A percentile compares a stretch with the other conserved stretches of the same genome.
These are phyloP conservation scores for Berghia stephanieae DNA, from an alignment of 1,140 invertebrate species.

Conservation along the genomic window DNA sequence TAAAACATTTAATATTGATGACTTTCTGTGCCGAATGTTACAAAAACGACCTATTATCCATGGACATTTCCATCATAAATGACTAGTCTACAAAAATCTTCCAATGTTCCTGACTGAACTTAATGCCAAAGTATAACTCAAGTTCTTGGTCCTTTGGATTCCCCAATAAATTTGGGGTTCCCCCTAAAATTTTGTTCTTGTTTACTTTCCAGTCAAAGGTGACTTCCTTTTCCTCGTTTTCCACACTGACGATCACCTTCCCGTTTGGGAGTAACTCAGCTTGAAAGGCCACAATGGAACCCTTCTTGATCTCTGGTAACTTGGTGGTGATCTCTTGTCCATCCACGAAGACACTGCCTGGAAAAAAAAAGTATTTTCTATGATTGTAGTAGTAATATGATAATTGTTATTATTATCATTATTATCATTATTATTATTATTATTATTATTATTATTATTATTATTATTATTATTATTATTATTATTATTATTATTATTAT, in stretches of 20 bases:
- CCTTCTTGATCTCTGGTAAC: constrained; percentile 55
- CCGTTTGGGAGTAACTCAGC: constrained; percentile 55
- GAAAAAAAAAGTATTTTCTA: constrained; percentile 25
- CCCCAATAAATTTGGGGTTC: not conserved
- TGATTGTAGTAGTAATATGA: too few species aligned
- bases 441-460: too few species aligned
- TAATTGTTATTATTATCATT: too few species aligned
- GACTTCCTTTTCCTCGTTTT: constrained; percentile 57
- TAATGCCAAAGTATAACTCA: constrained; percentile 28
- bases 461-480: too few species aligned
- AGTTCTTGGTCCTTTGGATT: not conserved
- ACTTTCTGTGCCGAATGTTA: too few species aligned
- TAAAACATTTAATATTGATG: too few species aligned
- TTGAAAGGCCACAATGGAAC: constrained; percentile 54
- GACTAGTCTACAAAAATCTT: constrained; percentile 29
- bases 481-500: too few species aligned
- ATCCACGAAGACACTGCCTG: constrained; percentile 61
- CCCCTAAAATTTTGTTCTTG: not conserved
- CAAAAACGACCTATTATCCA: too few species aligned
- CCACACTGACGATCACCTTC: constrained; percentile 58
- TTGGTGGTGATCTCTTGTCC: constrained; percentile 61
- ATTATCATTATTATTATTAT: too few species aligned
- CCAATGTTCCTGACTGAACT: constrained; percentile 33
- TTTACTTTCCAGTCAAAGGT: constrained; percentile 61
- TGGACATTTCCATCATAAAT: too few species aligned